Evolutionary conservation across 2,888 invertebrate genomes (phyloP).

Genomic region (Bombylius discolor): DNA sequence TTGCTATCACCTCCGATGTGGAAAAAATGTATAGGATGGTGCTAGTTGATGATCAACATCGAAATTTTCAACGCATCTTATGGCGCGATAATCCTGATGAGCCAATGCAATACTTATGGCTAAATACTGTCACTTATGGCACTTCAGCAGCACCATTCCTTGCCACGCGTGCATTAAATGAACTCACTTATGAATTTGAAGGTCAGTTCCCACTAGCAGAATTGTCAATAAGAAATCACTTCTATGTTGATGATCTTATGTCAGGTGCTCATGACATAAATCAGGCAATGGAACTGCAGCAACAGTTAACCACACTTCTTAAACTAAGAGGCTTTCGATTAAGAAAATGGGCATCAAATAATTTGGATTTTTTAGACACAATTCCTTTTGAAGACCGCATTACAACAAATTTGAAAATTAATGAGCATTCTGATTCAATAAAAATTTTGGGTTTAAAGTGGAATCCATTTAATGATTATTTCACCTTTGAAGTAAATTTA

Average conservation of each 20-base stretch:
- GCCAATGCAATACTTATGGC: background rate
- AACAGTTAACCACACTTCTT: background rate
- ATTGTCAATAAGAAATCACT: background rate
- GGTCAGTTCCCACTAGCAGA: background rate
- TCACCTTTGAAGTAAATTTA: background rate
- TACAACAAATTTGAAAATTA: background rate
- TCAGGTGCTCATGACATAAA: background rate
- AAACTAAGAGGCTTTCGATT: background rate
- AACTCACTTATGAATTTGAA: background rate
- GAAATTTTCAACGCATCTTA: background rate
- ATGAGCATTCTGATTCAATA: background rate
- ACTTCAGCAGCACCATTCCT: constrained; percentile 1
- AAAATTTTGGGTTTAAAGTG: background rate
- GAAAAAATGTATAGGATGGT: background rate
- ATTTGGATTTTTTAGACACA: too few species aligned
- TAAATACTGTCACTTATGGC: background rate
- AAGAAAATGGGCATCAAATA: constrained; percentile 1
- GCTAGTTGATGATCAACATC: background rate
- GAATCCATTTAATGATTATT: background rate
- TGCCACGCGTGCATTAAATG: background rate
- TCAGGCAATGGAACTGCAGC: background rate
- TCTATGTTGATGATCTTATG: background rate
- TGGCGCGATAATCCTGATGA: background rate
- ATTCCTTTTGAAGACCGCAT: too few species aligned
- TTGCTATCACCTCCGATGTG: background rate